phyloP scores from a whole-genome alignment of 2,888 invertebrate genomes.

The Amitus sp. region DNA sequence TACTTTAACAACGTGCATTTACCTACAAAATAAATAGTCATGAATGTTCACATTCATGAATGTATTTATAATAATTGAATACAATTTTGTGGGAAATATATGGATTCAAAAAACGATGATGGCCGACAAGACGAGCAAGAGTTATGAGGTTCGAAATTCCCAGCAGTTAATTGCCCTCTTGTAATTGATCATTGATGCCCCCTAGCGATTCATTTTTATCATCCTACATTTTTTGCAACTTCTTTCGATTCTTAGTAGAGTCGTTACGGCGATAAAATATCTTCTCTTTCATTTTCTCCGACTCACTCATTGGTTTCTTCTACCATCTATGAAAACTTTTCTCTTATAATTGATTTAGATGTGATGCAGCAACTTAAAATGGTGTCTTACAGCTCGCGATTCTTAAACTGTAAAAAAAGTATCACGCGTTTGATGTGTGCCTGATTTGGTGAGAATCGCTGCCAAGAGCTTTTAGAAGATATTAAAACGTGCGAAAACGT shows the following conservation, averaged over 20 bases:
- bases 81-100: conserved; percentile 12
- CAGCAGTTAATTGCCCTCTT: conserved; percentile 59
- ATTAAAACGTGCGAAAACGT: no score
- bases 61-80: no score
- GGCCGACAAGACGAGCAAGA: no score
- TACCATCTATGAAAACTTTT: conserved; percentile 17
- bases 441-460: no score
- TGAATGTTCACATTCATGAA: no score
- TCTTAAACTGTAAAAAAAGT: no score
- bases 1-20: no score
- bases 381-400: neutral
- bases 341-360: conserved; percentile 22
- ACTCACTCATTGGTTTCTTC: conserved; percentile 6
- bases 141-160: conserved; percentile 47
- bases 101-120: conserved; percentile 11
- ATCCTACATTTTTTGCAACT: conserved; percentile 23
- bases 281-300: conserved; percentile 10
- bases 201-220: conserved; percentile 34
- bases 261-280: conserved; percentile 35
- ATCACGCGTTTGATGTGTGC: no score
- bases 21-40: no score
- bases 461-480: no score
- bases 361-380: conserved; percentile 9
- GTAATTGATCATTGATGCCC: conserved; percentile 45
- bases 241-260: conserved; percentile 21